These are phyloP conservation scores for Daboia siamensis DNA, from an alignment of 2,113 vertebrate genomes.

Conservation along the genomic window DNA sequence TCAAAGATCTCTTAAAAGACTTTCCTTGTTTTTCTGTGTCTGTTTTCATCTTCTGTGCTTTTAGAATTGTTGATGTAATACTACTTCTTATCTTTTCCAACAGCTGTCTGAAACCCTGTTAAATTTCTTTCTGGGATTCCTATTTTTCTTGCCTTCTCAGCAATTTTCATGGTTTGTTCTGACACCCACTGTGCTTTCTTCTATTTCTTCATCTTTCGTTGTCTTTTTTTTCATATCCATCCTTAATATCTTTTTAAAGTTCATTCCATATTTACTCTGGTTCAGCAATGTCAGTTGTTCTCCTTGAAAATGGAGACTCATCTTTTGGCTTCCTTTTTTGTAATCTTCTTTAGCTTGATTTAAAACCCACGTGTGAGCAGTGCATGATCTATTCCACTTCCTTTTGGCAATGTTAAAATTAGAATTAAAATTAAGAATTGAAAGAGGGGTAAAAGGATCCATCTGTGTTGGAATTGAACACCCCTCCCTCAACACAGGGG, in stretches of 20 bases:
- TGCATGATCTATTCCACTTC: neutral
- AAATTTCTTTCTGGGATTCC: neutral
- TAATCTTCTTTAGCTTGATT: neutral
- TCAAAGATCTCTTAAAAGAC: neutral
- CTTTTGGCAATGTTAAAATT: neutral
- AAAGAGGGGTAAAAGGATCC: neutral
- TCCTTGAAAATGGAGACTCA: neutral
- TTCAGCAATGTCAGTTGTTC: neutral
- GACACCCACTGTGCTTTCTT: neutral
- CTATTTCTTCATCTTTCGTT: neutral
- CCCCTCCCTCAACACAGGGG: neutral
- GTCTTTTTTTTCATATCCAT: neutral
- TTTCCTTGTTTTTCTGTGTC: neutral
- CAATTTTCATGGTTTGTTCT: neutral
- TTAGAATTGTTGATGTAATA: neutral
- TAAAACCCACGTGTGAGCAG: neutral
- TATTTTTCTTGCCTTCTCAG: neutral
- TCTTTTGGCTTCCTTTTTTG: neutral
- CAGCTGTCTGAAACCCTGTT: too few relatives aligned
- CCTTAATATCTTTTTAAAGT: neutral
- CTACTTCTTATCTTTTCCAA: neutral
- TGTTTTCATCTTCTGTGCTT: neutral
- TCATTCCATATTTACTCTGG: neutral
- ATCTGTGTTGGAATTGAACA: neutral
- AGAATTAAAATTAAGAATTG: neutral